Evolutionary conservation across 2,797 vertebrate genomes (phyloP), one percentile per base, ranked within the genome.

Genomic region (Schizothorax lantsangensis): DNA sequence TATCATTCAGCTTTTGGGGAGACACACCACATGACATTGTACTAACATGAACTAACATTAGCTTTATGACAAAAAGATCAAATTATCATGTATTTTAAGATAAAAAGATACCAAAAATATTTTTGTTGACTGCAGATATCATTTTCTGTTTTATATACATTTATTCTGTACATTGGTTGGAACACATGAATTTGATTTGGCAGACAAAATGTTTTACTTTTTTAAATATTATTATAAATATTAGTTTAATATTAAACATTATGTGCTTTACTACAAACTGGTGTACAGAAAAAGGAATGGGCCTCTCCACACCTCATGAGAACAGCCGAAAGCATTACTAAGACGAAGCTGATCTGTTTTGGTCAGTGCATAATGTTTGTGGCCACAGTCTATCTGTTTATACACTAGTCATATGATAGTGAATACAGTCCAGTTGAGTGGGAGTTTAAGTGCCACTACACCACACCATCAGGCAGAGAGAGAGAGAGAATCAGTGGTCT

Each of bases 341-440:
- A 36, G 21, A 69, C 62, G 71, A 79, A 49, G 77, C 49, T 86
- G 54, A 72, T 75, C 80, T 80, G 33, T 49, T 77, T 83, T 80
- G 54, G 43, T 75, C 72, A 57, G 81, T 83, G 30, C 52, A 79
- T 57, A 57, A 81, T 72, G 81, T 84, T 86, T 86, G 84, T 74
- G 62, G 23, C 86, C 79, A 71, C 79, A 83, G 64, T 66, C 66
- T 89, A 82, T 7, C 19, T 87, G 47, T 92, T 89, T 86, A 59
- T 81, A 84, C 66, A 43, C 59, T 36, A 77, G 84, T 88, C 88
- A 91, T 85, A 85, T 88, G 90, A 88, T 79, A 68, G 45, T 62
- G 86, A 89, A 84, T 49, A 82, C 23, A 88, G 88, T 79, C 77
- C 86, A 72, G 64, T 47, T 47, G 30, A 79, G 54, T 59, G 54